A percentile compares a stretch with the other conserved stretches of the same genome.
Conservation (phyloP, 2,797 vertebrate species). For the Darevskia nairensis region DNA sequence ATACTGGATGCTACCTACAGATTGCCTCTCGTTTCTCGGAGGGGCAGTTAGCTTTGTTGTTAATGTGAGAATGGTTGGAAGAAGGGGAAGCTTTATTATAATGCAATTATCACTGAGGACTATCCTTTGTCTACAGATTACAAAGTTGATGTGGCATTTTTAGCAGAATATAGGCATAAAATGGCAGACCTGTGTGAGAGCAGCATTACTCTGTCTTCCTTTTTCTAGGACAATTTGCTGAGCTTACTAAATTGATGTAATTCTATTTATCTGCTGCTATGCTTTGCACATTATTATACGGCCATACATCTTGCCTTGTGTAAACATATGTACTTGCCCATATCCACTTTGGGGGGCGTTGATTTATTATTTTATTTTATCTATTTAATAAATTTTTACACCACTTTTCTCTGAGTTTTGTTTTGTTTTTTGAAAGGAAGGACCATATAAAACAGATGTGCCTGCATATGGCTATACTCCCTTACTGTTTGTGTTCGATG, state of each 20-base stretch:
- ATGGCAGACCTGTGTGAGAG: not conserved
- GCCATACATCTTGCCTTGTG: too few relatives aligned
- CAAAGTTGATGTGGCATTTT: not conserved
- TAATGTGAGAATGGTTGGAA: not conserved
- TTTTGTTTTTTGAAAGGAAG: not conserved
- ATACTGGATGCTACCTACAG: not conserved
- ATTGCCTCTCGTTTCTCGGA: not conserved
- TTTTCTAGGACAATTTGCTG: not conserved
- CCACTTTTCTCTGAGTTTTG: too few relatives aligned
- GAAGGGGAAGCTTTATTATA: not conserved
- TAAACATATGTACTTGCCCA: not conserved
- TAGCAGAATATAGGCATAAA: not conserved
- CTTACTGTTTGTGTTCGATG: not conserved
- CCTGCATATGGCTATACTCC: too few relatives aligned
- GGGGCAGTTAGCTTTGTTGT: not conserved
- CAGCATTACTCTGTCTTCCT: not conserved
- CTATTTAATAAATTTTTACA: too few relatives aligned
- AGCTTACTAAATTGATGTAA: not conserved
- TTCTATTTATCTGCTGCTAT: not conserved
- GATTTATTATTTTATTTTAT: too few relatives aligned
- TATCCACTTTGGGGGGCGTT: not conserved
- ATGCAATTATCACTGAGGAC: not conserved
- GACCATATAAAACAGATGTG: not conserved
- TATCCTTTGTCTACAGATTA: not conserved
- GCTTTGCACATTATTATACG: too few relatives aligned